phyloP scores from a whole-genome alignment of 2,888 invertebrate species.

The Baronia brevicornis region DNA sequence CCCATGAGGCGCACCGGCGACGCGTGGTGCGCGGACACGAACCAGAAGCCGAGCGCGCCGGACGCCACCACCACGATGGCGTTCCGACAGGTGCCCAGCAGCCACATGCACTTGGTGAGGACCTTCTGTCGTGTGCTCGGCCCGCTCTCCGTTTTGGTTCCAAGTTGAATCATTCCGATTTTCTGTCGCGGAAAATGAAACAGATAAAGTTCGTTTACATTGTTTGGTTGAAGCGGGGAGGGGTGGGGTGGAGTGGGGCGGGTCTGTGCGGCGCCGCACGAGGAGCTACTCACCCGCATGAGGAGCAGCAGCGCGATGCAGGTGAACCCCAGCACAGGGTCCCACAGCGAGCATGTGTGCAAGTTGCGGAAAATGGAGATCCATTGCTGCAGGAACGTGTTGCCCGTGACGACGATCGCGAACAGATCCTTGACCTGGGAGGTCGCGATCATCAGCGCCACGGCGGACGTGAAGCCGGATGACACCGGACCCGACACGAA shows the following conservation, averaged over 20 bases:
- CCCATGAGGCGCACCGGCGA: slow-evolving; percentile 83
- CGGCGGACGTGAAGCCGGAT: slow-evolving; percentile 92
- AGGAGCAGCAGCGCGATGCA: slow-evolving; percentile 85
- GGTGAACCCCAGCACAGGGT: slow-evolving; percentile 82
- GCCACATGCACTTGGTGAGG: slow-evolving; percentile 82
- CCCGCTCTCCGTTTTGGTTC: slow-evolving; percentile 67
- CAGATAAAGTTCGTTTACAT: no score
- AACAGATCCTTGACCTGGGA: slow-evolving; percentile 92
- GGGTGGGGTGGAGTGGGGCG: no score
- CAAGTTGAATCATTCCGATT: slow-evolving; percentile 78
- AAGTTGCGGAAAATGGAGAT: slow-evolving; percentile 81
- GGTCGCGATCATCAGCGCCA: slow-evolving; percentile 90
- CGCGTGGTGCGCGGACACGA: slow-evolving; percentile 60
- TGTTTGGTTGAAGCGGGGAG: no score
- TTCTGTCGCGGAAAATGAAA: slow-evolving; percentile 72
- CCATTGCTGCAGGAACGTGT: slow-evolving; percentile 87
- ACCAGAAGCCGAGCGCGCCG: slow-evolving; percentile 81
- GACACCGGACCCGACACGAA: slow-evolving; percentile 94
- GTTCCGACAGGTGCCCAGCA: slow-evolving; percentile 87
- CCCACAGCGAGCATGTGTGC: slow-evolving; percentile 79
- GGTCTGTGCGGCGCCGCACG: no score
- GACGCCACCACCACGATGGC: slow-evolving; percentile 87
- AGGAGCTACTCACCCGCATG: slow-evolving; percentile 86
- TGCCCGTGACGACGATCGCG: slow-evolving; percentile 81
- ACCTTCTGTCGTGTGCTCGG: slow-evolving; percentile 74